Evolutionary conservation across 2,888 invertebrate species (phyloP).

Genomic region (Arrhopalites spinosus): DNA sequence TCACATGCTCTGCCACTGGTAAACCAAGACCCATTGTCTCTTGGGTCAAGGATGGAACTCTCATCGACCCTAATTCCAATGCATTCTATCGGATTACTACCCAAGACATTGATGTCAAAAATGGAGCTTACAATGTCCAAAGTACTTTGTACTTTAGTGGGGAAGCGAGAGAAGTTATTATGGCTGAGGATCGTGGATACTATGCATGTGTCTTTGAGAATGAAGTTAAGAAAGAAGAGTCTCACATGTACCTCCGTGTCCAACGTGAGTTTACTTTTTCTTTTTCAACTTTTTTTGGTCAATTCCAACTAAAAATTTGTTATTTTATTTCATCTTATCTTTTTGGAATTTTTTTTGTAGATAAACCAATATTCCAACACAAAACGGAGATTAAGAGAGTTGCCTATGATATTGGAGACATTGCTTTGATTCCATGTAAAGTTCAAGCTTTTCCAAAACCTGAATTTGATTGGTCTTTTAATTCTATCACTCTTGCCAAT

Average conservation of each 20-base stretch:
- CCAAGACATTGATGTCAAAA: slow-evolving; percentile 75
- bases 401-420: slow-evolving; percentile 81
- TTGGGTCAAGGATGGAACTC: slow-evolving; percentile 85
- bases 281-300: not conserved
- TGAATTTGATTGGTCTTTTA: slow-evolving; percentile 89
- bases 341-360: slow-evolving; percentile 60
- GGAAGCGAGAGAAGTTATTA: slow-evolving; percentile 66
- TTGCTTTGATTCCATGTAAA: slow-evolving; percentile 83
- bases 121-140: slow-evolving; percentile 80
- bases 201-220: slow-evolving; percentile 88
- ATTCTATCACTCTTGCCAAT: slow-evolving; percentile 57
- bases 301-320: slow-evolving; percentile 76
- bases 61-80: slow-evolving; percentile 72
- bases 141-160: slow-evolving; percentile 81
- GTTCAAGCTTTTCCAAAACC: slow-evolving; percentile 92
- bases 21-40: slow-evolving; percentile 82
- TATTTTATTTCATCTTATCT: not conserved
- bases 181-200: slow-evolving; percentile 78
- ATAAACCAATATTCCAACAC: slow-evolving; percentile 84
- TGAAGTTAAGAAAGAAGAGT: slow-evolving; percentile 84
- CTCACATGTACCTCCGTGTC: slow-evolving; percentile 86
- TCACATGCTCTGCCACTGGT: slow-evolving; percentile 83
- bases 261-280: slow-evolving; percentile 71
- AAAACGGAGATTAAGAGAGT: slow-evolving; percentile 69
- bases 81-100: slow-evolving; percentile 80